A percentile compares a stretch with the other conserved stretches of the same genome.
phyloP scores from a whole-genome alignment of 1,140 invertebrate genomes.

The Protaetia brevitarsis region DNA sequence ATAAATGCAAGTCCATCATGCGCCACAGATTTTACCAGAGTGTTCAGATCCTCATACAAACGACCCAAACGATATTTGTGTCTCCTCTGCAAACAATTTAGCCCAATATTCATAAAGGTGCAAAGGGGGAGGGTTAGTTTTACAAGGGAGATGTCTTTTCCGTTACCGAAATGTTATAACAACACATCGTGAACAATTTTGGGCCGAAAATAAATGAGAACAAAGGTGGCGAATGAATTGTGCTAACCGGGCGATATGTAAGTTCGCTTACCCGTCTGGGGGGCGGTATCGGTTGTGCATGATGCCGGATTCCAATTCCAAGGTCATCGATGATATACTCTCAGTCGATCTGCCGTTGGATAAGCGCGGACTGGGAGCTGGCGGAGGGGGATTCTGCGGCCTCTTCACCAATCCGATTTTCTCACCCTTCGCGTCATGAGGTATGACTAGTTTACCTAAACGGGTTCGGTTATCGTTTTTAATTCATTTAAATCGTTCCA shows the following conservation, averaged over 20 bases:
- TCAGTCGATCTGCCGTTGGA: constrained; percentile 72
- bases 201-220: too few relatives aligned
- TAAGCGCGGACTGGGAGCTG: constrained; percentile 61
- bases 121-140: too few relatives aligned
- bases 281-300: constrained; percentile 60
- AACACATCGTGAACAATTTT: too few relatives aligned
- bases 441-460: constrained; percentile 61
- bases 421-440: constrained; percentile 56
- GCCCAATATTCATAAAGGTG: constrained; percentile 26
- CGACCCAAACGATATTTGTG: constrained; percentile 55
- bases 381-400: constrained; percentile 70
- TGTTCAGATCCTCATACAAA: constrained; percentile 50
- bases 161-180: too few relatives aligned
- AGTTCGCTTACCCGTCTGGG: constrained; percentile 64
- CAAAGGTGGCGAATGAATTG: too few relatives aligned
- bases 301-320: constrained; percentile 48
- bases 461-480: not conserved
- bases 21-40: constrained; percentile 42
- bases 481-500: not conserved
- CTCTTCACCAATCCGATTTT: constrained; percentile 55
- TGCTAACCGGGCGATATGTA: too few relatives aligned
- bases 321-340: constrained; percentile 66
- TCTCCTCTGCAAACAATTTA: constrained; percentile 54
- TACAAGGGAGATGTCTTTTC: not conserved
- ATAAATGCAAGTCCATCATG: not conserved